Conservation (phyloP, 2,797 vertebrate genomes). For the Rhadinocentrus ornatus region DNA sequence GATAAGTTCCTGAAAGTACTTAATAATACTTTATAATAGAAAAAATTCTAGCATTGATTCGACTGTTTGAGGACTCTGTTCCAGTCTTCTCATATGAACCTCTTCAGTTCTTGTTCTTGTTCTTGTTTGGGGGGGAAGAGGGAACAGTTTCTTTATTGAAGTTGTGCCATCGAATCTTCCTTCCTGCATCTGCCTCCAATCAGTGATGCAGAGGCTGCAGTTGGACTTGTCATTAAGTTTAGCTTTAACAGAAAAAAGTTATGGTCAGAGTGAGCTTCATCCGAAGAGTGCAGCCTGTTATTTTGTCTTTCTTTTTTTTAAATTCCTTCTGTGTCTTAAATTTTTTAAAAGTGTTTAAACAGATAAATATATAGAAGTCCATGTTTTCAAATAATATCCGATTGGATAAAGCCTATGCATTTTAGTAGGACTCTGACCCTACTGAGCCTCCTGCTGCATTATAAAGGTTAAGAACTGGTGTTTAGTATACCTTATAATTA, state of each 20-base stretch:
- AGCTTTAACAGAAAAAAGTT: neutral
- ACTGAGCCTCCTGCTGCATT: neutral
- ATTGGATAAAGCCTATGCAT: neutral
- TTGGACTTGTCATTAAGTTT: neutral
- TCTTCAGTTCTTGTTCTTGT: no score
- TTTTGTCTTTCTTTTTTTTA: neutral
- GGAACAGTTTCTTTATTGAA: neutral
- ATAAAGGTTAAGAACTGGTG: neutral
- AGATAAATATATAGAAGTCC: neutral
- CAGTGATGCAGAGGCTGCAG: neutral
- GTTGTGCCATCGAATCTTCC: neutral
- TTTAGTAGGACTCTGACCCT: neutral
- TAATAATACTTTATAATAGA: no score
- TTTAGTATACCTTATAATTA: neutral
- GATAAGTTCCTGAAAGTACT: no score
- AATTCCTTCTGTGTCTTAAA: neutral
- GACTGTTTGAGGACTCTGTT: neutral
- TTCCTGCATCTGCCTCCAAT: neutral
- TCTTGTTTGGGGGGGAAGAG: no score
- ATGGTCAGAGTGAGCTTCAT: neutral
- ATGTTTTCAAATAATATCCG: neutral
- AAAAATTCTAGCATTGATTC: neutral
- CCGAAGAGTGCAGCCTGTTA: neutral
- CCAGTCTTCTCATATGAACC: neutral
- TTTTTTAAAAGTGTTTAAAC: neutral